phyloP scores from a whole-genome alignment of 2,888 invertebrate species.

The Drosophila mercatorum region DNA sequence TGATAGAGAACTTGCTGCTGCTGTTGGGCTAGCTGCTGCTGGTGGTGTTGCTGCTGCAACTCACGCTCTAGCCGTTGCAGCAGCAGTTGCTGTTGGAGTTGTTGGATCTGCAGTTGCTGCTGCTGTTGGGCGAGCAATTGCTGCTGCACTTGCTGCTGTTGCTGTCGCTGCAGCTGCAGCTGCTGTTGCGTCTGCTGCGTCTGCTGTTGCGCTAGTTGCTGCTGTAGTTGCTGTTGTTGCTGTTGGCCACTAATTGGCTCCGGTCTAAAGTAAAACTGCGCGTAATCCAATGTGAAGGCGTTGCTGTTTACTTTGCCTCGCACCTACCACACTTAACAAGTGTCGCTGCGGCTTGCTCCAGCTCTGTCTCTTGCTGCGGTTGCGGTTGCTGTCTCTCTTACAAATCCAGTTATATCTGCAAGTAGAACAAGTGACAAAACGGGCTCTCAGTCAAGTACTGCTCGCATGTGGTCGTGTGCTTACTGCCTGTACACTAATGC shows the following conservation, averaged over 20 bases:
- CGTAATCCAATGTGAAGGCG: slow-evolving; percentile 85
- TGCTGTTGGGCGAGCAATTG: slow-evolving; percentile 79
- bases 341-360: slow-evolving; percentile 42
- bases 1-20: slow-evolving; percentile 63
- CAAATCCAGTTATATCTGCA: slow-evolving; percentile 42
- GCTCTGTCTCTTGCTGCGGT: slow-evolving; percentile 17
- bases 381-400: slow-evolving; percentile 18
- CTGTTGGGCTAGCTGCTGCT: slow-evolving; percentile 62
- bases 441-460: slow-evolving; percentile 48
- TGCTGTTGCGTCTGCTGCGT: slow-evolving; percentile 58
- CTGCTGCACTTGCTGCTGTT: slow-evolving; percentile 74
- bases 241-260: slow-evolving; percentile 84
- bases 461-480: slow-evolving; percentile 27
- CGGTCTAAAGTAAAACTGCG: slow-evolving; percentile 84
- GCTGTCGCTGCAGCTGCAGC: slow-evolving; percentile 59
- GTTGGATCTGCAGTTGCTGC: slow-evolving; percentile 76
- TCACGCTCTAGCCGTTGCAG: slow-evolving; percentile 74
- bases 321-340: slow-evolving; percentile 56
- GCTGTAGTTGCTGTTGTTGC: slow-evolving; percentile 75
- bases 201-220: slow-evolving; percentile 51
- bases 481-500: slow-evolving; percentile 20
- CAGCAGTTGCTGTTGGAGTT: slow-evolving; percentile 75
- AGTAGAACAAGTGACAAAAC: slow-evolving; percentile 57
- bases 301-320: slow-evolving; percentile 64
- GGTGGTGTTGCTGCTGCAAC: slow-evolving; percentile 71